Evolutionary conservation across 2,113 vertebrate genomes (phyloP), one percentile per base, ranked within the genome.

Genomic region (Rhea pennata): DNA sequence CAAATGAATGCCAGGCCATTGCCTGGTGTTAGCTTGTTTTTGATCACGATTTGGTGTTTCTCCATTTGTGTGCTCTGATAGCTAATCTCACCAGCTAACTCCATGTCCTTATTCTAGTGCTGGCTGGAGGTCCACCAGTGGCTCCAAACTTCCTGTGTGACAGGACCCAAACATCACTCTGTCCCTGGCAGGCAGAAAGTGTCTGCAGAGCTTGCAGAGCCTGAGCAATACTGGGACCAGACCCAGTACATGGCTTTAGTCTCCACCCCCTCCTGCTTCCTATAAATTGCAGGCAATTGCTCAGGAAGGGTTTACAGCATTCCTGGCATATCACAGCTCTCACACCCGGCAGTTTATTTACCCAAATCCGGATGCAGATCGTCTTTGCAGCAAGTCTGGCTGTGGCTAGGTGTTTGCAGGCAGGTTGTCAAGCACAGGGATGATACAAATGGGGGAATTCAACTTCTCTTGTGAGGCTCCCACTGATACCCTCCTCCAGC

Each of bases 271-370:
- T 72, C 44, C 71, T 39, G 51, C 46, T 36, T 36, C 64, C 73
- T 51, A 16, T 51, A 56, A 51, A 59, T 42, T 51, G 39, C 54
- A 48, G 65, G 51, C 24, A 58, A 54, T 78, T 5, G 11, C 65
- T 44, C 0, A 16, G 87, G 86, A 92, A 97, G 95, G 89, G 83
- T 40, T 87, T 0, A 87, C 93, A 81, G 88, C 96, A 97, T 97
- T 97, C 97, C 95, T 93, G 90, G 93, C 95, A 96, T 97, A 15
- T 96, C 87, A 0, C 87, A 80, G 86, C 82, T 87, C 84, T 92
- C 88, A 94, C 93, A 9, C 86, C 93, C 92, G 73, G 33, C 2
- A 48, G 67, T 87, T 88, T 87, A 95, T 94, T 97, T 95, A 91
- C 93, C 66, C 31, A 0, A 78, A 59, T 85, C 83, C 54, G 53